phyloP scores from a whole-genome alignment of 1,140 invertebrate species.

The Zophobas atratus region DNA sequence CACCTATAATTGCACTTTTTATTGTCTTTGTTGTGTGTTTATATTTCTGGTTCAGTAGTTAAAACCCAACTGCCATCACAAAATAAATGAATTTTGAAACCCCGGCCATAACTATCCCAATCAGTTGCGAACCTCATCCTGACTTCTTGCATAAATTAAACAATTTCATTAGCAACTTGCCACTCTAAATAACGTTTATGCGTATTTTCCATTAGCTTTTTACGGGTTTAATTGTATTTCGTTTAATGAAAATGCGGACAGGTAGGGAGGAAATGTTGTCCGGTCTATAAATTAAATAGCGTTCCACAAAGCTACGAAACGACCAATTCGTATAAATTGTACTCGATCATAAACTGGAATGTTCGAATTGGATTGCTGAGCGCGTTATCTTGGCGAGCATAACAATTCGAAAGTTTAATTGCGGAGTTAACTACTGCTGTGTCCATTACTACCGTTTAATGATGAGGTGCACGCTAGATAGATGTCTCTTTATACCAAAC shows the following conservation, averaged over 20 bases:
- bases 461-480: conserved; percentile 55
- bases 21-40: conserved; percentile 16
- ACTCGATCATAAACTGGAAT: conserved; percentile 62
- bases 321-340: conserved; percentile 59
- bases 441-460: conserved; percentile 60
- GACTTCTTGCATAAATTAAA: conserved; percentile 7
- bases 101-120: no score
- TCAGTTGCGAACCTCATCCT: no score
- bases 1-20: conserved; percentile 15
- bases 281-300: conserved; percentile 56
- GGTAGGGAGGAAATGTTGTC: conserved; percentile 46
- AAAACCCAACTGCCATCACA: not conserved
- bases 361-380: conserved; percentile 59
- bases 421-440: conserved; percentile 61
- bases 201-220: conserved; percentile 40
- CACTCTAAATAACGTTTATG: conserved; percentile 23
- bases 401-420: conserved; percentile 64
- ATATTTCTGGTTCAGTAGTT: not conserved
- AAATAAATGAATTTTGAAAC: not conserved
- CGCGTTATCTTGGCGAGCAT: conserved; percentile 61
- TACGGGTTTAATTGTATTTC: conserved; percentile 37
- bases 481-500: conserved; percentile 14
- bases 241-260: conserved; percentile 44
- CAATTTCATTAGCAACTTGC: not conserved
- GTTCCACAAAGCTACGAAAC: conserved; percentile 37